phyloP scores from a whole-genome alignment of 2,888 invertebrate genomes.

The Zootermopsis nevadensis region DNA sequence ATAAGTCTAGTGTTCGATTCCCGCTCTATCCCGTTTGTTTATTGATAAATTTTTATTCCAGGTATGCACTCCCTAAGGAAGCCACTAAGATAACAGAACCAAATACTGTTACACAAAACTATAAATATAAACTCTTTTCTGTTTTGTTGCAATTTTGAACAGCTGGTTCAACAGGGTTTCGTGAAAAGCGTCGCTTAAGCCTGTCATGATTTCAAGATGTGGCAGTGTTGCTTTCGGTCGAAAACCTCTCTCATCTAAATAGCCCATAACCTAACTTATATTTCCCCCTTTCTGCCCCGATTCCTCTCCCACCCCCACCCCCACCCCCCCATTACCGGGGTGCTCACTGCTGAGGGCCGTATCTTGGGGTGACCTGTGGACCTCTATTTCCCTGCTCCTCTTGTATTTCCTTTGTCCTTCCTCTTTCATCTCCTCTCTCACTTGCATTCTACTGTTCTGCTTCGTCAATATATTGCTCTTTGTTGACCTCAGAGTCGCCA shows the following conservation, averaged over 20 bases:
- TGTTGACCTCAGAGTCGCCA: conserved; percentile 25
- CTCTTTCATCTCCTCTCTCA: conserved; percentile 23
- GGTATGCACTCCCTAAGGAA: no score
- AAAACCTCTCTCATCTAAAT: conserved; percentile 43
- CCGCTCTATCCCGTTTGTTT: not conserved
- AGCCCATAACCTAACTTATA: conserved; percentile 48
- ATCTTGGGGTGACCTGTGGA: conserved; percentile 44
- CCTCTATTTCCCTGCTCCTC: conserved; percentile 41
- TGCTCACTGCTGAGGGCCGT: conserved; percentile 27
- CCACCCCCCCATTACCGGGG: not conserved
- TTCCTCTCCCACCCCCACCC: not conserved
- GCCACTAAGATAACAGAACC: no score
- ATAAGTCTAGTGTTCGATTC: not conserved
- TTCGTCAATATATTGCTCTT: conserved; percentile 42
- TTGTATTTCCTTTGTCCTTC: not conserved
- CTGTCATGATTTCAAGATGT: conserved; percentile 2
- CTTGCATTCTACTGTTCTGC: conserved; percentile 31
- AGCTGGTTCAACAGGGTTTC: not conserved
- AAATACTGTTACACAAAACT: not conserved
- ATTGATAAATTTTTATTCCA: not conserved
- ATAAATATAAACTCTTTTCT: not conserved
- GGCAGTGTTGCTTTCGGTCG: conserved; percentile 15
- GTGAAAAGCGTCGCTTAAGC: not conserved
- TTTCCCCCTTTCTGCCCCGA: not conserved
- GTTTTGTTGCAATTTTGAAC: no score